Conservation (phyloP, 2,113 vertebrate genomes). For the Cochlearius cochlearius region DNA sequence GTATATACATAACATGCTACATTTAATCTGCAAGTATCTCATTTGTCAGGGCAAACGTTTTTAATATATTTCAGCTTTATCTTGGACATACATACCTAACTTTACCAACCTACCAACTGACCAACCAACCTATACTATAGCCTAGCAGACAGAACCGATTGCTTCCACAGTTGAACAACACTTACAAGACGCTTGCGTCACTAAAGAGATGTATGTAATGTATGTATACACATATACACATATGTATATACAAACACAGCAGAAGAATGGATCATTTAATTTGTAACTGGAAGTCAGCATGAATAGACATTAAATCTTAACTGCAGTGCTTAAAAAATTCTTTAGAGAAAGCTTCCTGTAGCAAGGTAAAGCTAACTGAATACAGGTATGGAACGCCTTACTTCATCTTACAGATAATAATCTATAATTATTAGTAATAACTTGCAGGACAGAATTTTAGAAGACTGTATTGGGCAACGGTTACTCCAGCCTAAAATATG, state of each 20-base stretch:
- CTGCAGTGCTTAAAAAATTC: neutral
- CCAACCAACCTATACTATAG: neutral
- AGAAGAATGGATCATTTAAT: neutral
- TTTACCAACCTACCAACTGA: neutral
- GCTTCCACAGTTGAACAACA: neutral
- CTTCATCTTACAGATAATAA: neutral
- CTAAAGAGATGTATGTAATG: neutral
- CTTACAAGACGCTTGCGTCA: neutral
- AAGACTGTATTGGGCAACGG: neutral
- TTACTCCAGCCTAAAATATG: neutral
- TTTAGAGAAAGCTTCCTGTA: neutral
- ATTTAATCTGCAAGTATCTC: too few relatives aligned
- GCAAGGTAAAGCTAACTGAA: neutral
- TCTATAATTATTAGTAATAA: neutral
- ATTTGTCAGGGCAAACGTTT: neutral
- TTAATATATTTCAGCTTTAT: neutral
- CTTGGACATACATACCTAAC: neutral
- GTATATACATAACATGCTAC: neutral
- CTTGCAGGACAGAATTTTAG: neutral
- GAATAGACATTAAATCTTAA: neutral
- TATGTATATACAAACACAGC: neutral
- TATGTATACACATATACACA: neutral
- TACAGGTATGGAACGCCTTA: neutral
- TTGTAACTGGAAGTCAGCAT: neutral
- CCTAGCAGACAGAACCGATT: neutral